Percentiles rank a stretch among this genome's conserved stretches.
Conservation (phyloP, 2,888 invertebrate species). For the Volucella inanis region DNA sequence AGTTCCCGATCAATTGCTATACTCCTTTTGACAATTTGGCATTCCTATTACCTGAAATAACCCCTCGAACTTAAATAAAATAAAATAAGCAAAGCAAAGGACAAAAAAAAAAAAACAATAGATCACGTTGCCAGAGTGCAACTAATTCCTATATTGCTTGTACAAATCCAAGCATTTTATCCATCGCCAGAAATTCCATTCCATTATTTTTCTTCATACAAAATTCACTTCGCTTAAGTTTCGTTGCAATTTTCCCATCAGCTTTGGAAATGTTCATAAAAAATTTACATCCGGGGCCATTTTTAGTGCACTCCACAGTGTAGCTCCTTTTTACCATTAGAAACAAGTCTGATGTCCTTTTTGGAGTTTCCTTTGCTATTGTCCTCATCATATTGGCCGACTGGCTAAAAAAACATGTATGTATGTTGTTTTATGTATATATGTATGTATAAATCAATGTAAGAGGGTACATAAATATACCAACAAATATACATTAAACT, state of each 20-base stretch:
- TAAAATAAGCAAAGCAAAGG: background rate
- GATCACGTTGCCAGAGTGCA: slow-evolving; percentile 6
- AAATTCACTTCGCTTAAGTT: slow-evolving; percentile 64
- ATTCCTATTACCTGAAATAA: slow-evolving; percentile 38
- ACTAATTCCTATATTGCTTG: background rate
- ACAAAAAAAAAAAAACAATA: slow-evolving; percentile 44
- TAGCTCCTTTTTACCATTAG: slow-evolving; percentile 17
- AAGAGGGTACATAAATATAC: no score
- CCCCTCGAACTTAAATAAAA: slow-evolving; percentile 7
- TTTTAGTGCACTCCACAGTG: slow-evolving; percentile 39
- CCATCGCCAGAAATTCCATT: slow-evolving; percentile 56
- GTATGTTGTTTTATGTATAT: no score
- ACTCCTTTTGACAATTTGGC: slow-evolving; percentile 2
- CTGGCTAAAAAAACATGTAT: slow-evolving; percentile 1
- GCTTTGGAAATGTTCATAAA: slow-evolving; percentile 68
- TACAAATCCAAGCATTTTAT: slow-evolving; percentile 33
- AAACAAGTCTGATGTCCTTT: slow-evolving; percentile 53
- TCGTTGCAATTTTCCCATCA: slow-evolving; percentile 66
- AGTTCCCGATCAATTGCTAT: slow-evolving; percentile 15
- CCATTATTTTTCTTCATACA: slow-evolving; percentile 62
- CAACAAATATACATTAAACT: slow-evolving; percentile 44
- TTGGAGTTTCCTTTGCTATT: slow-evolving; percentile 21
- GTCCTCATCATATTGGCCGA: slow-evolving; percentile 26
- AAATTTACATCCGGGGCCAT: slow-evolving; percentile 57
- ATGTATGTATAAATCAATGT: no score